Percentiles rank a stretch among this genome's conserved stretches.
Conservation (phyloP, 2,888 invertebrate genomes). For the Chalcis sispes region DNA sequence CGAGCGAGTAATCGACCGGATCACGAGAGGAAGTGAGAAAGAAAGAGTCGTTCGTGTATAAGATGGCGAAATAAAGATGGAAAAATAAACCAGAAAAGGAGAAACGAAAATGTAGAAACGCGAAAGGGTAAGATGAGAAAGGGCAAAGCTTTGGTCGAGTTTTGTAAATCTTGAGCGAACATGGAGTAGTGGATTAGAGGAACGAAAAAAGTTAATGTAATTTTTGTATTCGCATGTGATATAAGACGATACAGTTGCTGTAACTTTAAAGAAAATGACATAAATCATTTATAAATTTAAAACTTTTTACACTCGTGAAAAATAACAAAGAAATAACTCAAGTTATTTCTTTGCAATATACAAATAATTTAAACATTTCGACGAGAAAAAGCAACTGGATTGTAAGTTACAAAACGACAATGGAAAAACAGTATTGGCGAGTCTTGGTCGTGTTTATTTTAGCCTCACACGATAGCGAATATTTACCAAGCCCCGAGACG, state of each 20-base stretch:
- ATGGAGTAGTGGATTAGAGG: constrained; percentile 11
- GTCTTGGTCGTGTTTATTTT: too few species aligned
- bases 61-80: constrained; percentile 15
- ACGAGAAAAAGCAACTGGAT: too few species aligned
- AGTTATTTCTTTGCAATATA: too few species aligned
- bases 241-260: too few species aligned
- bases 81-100: background rate
- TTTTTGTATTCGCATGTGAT: too few species aligned
- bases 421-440: background rate
- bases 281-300: too few species aligned
- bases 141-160: background rate
- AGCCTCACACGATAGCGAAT: constrained; percentile 12
- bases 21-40: constrained; percentile 19
- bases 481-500: constrained; percentile 37
- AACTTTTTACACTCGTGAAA: background rate
- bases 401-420: background rate
- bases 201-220: background rate
- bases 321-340: too few species aligned
- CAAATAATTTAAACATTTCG: too few species aligned
- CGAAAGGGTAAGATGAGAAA: constrained; percentile 5
- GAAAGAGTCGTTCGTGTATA: background rate
- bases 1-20: constrained; percentile 47
- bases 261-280: too few species aligned
- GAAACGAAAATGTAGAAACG: constrained; percentile 1
- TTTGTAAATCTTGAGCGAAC: constrained; percentile 33